Evolutionary conservation across 2,113 vertebrate genomes (phyloP).

Genomic region (Ptyas mucosa): DNA sequence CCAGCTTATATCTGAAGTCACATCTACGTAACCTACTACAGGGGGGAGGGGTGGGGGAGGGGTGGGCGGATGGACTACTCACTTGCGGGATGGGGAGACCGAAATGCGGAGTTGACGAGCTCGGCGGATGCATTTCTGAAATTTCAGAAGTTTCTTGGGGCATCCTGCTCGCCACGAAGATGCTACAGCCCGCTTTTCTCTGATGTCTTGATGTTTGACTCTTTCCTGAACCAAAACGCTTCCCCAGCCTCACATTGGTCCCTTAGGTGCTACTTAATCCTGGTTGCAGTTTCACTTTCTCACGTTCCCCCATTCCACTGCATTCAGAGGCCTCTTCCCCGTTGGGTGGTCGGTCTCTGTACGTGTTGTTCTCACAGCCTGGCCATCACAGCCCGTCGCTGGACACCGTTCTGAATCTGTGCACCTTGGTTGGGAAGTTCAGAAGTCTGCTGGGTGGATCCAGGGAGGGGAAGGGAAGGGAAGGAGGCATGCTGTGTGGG

Average conservation of each 20-base stretch:
- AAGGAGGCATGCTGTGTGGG: slow-evolving; percentile 35
- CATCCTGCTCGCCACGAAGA: not conserved
- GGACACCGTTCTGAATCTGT: not conserved
- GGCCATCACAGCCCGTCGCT: not conserved
- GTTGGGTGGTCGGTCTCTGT: too few species aligned
- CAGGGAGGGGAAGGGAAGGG: slow-evolving; percentile 73
- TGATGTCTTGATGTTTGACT: not conserved
- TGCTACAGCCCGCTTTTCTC: not conserved
- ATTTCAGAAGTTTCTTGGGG: not conserved
- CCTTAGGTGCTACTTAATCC: slow-evolving; percentile 42
- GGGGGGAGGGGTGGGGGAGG: not conserved
- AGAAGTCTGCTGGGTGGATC: slow-evolving; percentile 50
- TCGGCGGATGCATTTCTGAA: not conserved
- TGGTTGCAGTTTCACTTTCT: not conserved
- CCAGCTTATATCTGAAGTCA: slow-evolving; percentile 27
- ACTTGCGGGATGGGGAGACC: not conserved
- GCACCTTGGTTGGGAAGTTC: not conserved
- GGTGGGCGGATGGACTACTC: not conserved
- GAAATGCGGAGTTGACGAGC: slow-evolving; percentile 1
- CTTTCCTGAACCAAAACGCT: not conserved
- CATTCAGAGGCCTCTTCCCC: not conserved
- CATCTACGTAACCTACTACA: slow-evolving; percentile 13
- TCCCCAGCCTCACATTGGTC: slow-evolving; percentile 33
- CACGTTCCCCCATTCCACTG: not conserved
- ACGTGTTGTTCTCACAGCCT: not conserved